phyloP scores from a whole-genome alignment of 2,113 vertebrate genomes.

The Rhineura floridana region DNA sequence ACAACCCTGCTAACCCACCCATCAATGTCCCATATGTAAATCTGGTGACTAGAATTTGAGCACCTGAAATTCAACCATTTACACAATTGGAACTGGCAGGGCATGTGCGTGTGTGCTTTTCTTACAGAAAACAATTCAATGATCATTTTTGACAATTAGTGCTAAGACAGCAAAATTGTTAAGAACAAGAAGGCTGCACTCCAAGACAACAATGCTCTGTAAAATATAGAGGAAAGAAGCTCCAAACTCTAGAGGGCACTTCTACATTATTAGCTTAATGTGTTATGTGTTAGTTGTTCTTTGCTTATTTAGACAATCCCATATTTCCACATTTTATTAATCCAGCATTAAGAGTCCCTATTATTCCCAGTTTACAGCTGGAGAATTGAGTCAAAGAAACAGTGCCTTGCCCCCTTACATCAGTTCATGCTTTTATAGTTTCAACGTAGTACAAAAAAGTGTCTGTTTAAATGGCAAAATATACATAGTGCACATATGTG shows the following conservation, averaged over 20 bases:
- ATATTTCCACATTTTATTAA: neutral
- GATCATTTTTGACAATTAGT: slow-evolving; percentile 5
- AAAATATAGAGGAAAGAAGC: neutral
- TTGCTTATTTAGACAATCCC: neutral
- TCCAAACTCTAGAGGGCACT: neutral
- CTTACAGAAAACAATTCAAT: slow-evolving; percentile 3
- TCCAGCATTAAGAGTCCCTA: neutral
- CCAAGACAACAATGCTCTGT: neutral
- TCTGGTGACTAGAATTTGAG: slow-evolving; percentile 17
- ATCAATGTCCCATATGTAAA: slow-evolving; percentile 9
- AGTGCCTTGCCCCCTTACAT: neutral
- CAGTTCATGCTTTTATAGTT: neutral
- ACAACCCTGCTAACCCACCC: neutral
- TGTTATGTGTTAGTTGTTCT: neutral
- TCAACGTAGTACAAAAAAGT: neutral
- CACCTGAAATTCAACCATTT: slow-evolving; percentile 17
- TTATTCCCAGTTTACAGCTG: neutral
- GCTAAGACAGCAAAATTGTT: neutral
- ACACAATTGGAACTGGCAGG: neutral
- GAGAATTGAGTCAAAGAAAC: neutral
- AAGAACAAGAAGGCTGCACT: neutral
- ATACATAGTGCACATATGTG: no score
- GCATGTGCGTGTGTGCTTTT: neutral
- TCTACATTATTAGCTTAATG: neutral
- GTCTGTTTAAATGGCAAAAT: neutral